These are phyloP conservation scores for Remorina albescens DNA, from an alignment of 2,797 vertebrate species.

Conservation along the genomic window DNA sequence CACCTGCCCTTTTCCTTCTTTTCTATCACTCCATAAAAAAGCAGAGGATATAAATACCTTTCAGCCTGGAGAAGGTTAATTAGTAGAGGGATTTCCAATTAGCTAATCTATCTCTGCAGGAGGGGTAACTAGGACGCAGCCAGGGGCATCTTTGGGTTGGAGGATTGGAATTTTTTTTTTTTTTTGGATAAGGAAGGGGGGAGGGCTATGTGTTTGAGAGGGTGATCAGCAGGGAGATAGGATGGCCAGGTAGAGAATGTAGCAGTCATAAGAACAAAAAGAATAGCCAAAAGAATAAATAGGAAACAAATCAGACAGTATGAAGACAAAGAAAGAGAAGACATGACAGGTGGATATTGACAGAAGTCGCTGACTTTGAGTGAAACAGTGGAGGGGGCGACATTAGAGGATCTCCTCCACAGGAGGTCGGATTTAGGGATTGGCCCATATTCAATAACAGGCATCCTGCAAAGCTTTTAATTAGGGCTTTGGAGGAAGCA, in stretches of 20 bases:
- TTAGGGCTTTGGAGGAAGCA: neutral
- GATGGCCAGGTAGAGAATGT: slow-evolving; percentile 21
- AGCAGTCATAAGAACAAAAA: too few species aligned
- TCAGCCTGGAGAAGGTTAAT: slow-evolving; percentile 86
- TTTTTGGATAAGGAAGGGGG: neutral
- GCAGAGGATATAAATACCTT: slow-evolving; percentile 84
- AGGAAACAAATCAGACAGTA: slow-evolving; percentile 2
- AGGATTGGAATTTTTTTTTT: too few species aligned
- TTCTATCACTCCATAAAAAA: slow-evolving; percentile 68
- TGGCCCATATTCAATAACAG: too few species aligned
- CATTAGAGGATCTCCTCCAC: slow-evolving; percentile 11
- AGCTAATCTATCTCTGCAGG: slow-evolving; percentile 85
- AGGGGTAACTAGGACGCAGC: slow-evolving; percentile 85
- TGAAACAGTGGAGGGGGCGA: neutral
- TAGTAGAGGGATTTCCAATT: slow-evolving; percentile 87
- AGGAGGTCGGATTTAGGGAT: too few species aligned
- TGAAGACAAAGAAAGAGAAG: neutral
- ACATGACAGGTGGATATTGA: slow-evolving; percentile 6
- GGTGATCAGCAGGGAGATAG: slow-evolving; percentile 53
- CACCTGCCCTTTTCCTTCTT: slow-evolving; percentile 16
- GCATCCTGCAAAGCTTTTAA: neutral
- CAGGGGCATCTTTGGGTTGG: slow-evolving; percentile 56
- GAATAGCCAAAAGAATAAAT: slow-evolving; percentile 9
- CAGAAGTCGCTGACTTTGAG: neutral
- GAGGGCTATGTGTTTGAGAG: slow-evolving; percentile 25